A percentile compares a stretch with the other conserved stretches of the same genome.
These are phyloP conservation scores for Clivina fossor DNA, from an alignment of 2,888 invertebrate genomes.

Conservation along the genomic window DNA sequence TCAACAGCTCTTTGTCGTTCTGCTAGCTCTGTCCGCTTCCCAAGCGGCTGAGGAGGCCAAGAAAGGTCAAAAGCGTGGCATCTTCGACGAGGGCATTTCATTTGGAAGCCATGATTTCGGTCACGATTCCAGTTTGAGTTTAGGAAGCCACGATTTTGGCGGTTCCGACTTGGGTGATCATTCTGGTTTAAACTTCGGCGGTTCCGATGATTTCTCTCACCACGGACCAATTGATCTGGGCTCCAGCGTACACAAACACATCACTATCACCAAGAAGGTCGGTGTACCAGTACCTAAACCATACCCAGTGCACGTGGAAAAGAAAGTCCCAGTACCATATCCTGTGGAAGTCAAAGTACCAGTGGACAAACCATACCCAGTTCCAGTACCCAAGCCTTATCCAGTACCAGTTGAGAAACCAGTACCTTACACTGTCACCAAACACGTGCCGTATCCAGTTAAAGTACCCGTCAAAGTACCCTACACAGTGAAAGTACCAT, in stretches of 20 bases:
- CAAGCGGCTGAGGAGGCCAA: conserved; percentile 48
- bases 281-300: conserved; percentile 25
- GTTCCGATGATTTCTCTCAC: conserved; percentile 7
- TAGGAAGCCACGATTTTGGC: conserved; percentile 3
- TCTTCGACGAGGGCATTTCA: conserved; percentile 51
- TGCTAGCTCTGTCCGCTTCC: conserved; percentile 52
- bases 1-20: conserved; percentile 53
- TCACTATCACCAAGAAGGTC: conserved; percentile 28
- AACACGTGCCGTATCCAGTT: conserved; percentile 26
- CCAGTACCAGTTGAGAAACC: conserved; percentile 24
- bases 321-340: conserved; percentile 24
- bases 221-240: conserved; percentile 29
- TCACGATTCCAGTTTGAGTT: not conserved
- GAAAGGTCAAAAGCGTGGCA: conserved; percentile 54
- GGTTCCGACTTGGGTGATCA: conserved; percentile 2
- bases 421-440: conserved; percentile 28
- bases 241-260: conserved; percentile 20
- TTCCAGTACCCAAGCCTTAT: conserved; percentile 24
- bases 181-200: not conserved
- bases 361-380: conserved; percentile 30
- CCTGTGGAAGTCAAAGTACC: conserved; percentile 12
- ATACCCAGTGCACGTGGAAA: conserved; percentile 27
- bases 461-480: conserved; percentile 27
- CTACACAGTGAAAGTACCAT: conserved; percentile 11
- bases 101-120: conserved; percentile 16